Evolutionary conservation across 2,797 vertebrate genomes (phyloP).

Genomic region (Tenualosa ilisha): DNA sequence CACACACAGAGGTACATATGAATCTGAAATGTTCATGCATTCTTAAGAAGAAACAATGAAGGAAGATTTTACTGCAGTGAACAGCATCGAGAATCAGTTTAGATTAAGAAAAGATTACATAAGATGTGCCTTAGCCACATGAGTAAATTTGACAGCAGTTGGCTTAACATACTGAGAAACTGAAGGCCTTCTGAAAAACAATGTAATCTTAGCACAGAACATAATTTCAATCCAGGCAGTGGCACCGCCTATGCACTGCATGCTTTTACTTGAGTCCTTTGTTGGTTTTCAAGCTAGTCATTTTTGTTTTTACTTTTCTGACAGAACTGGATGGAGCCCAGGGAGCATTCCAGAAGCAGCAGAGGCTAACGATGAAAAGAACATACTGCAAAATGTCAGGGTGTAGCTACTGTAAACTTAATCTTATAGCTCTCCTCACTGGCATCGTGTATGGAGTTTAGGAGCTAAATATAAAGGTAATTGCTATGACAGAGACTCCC

Average conservation of each 20-base stretch:
- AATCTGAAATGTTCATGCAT: not conserved
- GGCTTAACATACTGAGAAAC: conserved; percentile 64
- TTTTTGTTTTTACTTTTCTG: conserved; percentile 50
- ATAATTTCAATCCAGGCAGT: conserved; percentile 59
- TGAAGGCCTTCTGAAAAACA: conserved; percentile 65
- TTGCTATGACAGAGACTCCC: conserved; percentile 78
- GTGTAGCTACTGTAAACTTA: conserved; percentile 75
- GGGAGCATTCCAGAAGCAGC: conserved; percentile 63
- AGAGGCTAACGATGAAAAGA: conserved; percentile 51
- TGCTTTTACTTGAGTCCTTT: conserved; percentile 63
- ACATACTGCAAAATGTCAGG: conserved; percentile 67
- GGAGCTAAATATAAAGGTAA: conserved; percentile 86
- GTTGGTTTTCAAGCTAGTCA: conserved; percentile 45
- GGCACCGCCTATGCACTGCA: conserved; percentile 41
- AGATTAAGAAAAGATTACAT: not conserved
- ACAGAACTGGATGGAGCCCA: conserved; percentile 58
- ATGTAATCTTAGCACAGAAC: conserved; percentile 68
- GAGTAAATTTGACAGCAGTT: conserved; percentile 67
- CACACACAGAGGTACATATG: not conserved
- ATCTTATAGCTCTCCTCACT: conserved; percentile 67
- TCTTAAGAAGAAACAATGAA: not conserved
- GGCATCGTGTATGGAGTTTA: conserved; percentile 71
- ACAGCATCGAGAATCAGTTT: not conserved
- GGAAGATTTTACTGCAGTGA: not conserved
- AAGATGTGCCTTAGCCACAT: conserved; percentile 42